Evolutionary conservation across 1,140 invertebrate species (phyloP).

Genomic region (Orussus abietinus): DNA sequence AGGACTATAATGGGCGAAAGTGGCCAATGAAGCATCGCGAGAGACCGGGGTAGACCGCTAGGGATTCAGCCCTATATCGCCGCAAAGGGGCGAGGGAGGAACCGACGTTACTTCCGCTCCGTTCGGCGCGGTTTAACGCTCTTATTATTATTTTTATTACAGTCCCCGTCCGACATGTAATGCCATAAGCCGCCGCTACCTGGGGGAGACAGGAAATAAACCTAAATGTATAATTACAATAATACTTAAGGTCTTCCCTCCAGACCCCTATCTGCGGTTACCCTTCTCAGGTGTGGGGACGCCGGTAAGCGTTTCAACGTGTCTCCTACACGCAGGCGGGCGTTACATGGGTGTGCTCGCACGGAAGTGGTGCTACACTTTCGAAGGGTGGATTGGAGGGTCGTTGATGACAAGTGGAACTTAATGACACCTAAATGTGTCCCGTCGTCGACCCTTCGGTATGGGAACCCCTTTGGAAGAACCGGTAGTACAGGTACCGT

Average conservation of each 20-base stretch:
- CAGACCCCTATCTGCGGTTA: neutral
- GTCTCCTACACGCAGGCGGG: neutral
- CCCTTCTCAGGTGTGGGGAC: slow-evolving; percentile 17
- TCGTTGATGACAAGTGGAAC: slow-evolving; percentile 25
- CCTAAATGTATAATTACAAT: slow-evolving; percentile 55
- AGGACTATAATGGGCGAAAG: slow-evolving; percentile 3
- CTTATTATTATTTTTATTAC: slow-evolving; percentile 53
- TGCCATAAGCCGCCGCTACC: slow-evolving; percentile 41
- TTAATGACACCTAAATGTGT: slow-evolving; percentile 44
- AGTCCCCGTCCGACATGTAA: slow-evolving; percentile 35
- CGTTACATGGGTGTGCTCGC: slow-evolving; percentile 14
- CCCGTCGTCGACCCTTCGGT: slow-evolving; percentile 7
- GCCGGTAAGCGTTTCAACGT: slow-evolving; percentile 7
- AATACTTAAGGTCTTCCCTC: slow-evolving; percentile 37
- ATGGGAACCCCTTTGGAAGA: neutral
- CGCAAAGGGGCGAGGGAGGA: slow-evolving; percentile 23
- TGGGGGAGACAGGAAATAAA: slow-evolving; percentile 50
- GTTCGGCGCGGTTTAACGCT: slow-evolving; percentile 44
- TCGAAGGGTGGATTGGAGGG: slow-evolving; percentile 18
- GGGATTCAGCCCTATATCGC: too few relatives aligned
- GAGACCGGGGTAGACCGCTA: too few relatives aligned
- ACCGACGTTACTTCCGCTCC: slow-evolving; percentile 37
- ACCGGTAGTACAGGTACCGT: neutral
- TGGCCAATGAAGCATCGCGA: too few relatives aligned
- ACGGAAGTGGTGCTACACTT: slow-evolving; percentile 12